Base-by-base conservation (phyloP, 2,113 vertebrate species). In the Megaceryle torquata region DNA sequence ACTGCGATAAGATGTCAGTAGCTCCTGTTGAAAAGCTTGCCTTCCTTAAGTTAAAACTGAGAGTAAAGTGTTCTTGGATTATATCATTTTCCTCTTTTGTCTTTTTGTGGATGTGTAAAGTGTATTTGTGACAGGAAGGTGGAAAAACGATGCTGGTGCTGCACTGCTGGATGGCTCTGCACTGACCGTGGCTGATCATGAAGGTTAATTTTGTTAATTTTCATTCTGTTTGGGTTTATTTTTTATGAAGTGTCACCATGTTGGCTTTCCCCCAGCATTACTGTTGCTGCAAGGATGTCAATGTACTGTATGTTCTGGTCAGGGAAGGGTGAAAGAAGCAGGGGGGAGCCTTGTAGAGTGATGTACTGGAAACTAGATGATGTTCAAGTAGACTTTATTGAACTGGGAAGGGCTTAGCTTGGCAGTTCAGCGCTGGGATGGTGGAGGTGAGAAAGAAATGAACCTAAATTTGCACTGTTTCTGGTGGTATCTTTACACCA, bases 381-480 rank as follows among this genome's bases (percentile, higher is more conserved):
- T 44, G 21, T 56, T 68, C 35, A 37, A 74, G n/a, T 1, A 61
- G 56, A 6, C 26, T 70, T 15, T 2, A 5, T 65, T 94, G 20
- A n/a, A 69, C 65, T 75, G 57, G 69, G 59, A 84, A 84, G n/a
- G 72, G 39, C 71, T 86, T 46, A 70, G 43, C 60, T 68, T 64
- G 88, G 67, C 72, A 11, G 56, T 33, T 96, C 82, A 90, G 77
- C 53, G 19, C 56, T 63, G 71, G 51, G 46, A 46, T 68, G 35
- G 33, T 71, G 54, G 75, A 72, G 59, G 68, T 63, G 56, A 68
- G 88, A 76, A 57, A 82, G 56, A 87, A 64, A 75, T 46, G 2
- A 43, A 70, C 54, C 64, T 51, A 39, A 57, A 56, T 81, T 94
- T 92, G 72, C 80, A 90, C 95, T 94, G 90, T 69, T 86, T 70